These are phyloP conservation scores for Agonopterix arenella DNA, from an alignment of 2,888 invertebrate genomes.

Conservation along the genomic window DNA sequence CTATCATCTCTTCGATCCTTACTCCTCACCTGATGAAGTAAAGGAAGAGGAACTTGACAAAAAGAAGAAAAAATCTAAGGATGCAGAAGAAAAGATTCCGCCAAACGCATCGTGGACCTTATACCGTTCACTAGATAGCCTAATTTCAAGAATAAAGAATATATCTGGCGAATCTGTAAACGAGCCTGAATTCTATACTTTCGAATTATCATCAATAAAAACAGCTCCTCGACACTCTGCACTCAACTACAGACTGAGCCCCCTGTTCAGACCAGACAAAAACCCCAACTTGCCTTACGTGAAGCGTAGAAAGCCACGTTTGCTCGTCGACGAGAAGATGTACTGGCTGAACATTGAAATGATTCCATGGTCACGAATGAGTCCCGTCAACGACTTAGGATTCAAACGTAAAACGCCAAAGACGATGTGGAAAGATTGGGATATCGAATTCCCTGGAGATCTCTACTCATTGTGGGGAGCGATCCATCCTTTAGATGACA, in stretches of 20 bases:
- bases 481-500: conserved; percentile 76
- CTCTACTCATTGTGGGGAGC: conserved; percentile 82
- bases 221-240: conserved; percentile 67
- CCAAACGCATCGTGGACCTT: conserved; percentile 65
- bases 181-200: conserved; percentile 71
- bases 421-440: conserved; percentile 80
- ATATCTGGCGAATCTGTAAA: conserved; percentile 5
- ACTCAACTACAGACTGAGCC: conserved; percentile 58
- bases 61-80: neutral
- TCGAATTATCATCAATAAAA: conserved; percentile 74
- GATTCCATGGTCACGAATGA: conserved; percentile 62
- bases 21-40: conserved; percentile 44
- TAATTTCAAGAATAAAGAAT: conserved; percentile 45
- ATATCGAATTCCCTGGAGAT: conserved; percentile 81
- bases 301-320: conserved; percentile 37
- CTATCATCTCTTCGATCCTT: conserved; percentile 80
- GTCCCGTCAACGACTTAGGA: conserved; percentile 49
- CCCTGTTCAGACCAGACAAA: conserved; percentile 56
- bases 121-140: conserved; percentile 47
- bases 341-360: conserved; percentile 61
- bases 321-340: conserved; percentile 66
- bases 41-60: neutral
- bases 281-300: conserved; percentile 56
- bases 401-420: conserved; percentile 45
- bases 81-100: conserved; percentile 10